Evolutionary conservation across 2,888 invertebrate genomes (phyloP).

Genomic region (Brenthis daphne): DNA sequence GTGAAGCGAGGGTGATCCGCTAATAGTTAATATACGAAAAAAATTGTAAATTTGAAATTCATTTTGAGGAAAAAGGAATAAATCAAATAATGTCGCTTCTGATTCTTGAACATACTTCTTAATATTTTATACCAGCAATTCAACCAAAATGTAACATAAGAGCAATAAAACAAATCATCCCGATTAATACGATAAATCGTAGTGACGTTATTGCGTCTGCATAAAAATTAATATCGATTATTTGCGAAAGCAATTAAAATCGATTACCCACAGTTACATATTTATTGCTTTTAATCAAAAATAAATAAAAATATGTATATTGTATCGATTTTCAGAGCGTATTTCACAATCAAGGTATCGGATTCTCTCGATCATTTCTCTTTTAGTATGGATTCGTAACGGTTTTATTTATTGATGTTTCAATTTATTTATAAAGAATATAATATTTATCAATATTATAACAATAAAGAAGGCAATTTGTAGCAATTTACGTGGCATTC

Average conservation of each 20-base stretch:
- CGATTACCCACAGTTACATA: slow-evolving; percentile 40
- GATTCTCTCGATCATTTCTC: slow-evolving; percentile 44
- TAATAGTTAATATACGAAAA: too few relatives aligned
- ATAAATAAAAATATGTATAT: slow-evolving; percentile 10
- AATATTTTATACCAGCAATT: slow-evolving; percentile 4
- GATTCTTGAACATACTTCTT: not conserved
- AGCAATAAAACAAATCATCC: slow-evolving; percentile 35
- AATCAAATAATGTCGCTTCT: not conserved
- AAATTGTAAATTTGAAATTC: too few relatives aligned
- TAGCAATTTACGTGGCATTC: too few relatives aligned
- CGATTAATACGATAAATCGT: slow-evolving; percentile 33
- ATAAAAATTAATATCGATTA: slow-evolving; percentile 40
- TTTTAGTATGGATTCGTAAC: slow-evolving; percentile 39
- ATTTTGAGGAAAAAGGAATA: not conserved
- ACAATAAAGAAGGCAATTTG: too few relatives aligned
- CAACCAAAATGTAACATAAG: slow-evolving; percentile 23
- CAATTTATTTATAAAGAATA: slow-evolving; percentile 25
- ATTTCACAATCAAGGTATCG: slow-evolving; percentile 49
- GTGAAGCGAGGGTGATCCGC: too few relatives aligned
- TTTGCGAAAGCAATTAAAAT: slow-evolving; percentile 41
- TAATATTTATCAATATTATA: too few relatives aligned
- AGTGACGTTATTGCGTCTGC: slow-evolving; percentile 28
- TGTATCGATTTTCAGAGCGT: slow-evolving; percentile 39
- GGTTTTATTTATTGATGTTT: slow-evolving; percentile 57
- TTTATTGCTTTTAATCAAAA: slow-evolving; percentile 51